These are phyloP conservation scores for Alviniconcha marisindica DNA, from an alignment of 1,140 invertebrate genomes.

Conservation along the genomic window DNA sequence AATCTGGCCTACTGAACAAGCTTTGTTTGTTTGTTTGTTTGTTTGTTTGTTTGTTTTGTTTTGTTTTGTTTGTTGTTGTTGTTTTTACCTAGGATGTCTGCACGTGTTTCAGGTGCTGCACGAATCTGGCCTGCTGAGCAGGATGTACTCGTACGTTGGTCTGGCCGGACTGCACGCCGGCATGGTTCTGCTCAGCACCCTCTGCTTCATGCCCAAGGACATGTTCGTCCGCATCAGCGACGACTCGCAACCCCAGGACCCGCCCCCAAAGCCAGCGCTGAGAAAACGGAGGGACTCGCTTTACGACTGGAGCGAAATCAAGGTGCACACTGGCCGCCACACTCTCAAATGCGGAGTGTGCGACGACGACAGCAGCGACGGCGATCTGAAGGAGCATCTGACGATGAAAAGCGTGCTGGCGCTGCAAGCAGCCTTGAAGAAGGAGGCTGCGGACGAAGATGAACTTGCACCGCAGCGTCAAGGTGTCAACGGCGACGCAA, in stretches of 20 bases:
- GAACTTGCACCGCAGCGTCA: no score
- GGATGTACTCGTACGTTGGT: conserved; percentile 12
- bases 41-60: no score
- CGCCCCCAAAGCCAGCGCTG: no score
- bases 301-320: conserved; percentile 23
- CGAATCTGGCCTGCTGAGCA: background rate
- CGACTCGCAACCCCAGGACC: background rate
- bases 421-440: background rate
- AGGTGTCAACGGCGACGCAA: no score
- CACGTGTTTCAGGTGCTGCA: background rate
- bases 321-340: background rate
- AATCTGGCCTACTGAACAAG: background rate
- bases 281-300: conserved; percentile 4
- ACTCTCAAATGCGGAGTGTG: background rate
- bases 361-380: background rate
- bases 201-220: conserved; percentile 33
- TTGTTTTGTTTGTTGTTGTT: no score
- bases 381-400: background rate
- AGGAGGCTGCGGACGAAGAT: no score
- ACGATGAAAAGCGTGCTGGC: background rate
- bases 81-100: no score
- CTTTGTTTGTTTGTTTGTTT: conserved; percentile 9
- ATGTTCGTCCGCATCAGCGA: background rate
- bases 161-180: background rate
- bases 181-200: conserved; percentile 25